Percentiles rank a stretch among this genome's conserved stretches.
Conservation (phyloP, 2,113 vertebrate genomes). For the Dermatemys mawii region DNA sequence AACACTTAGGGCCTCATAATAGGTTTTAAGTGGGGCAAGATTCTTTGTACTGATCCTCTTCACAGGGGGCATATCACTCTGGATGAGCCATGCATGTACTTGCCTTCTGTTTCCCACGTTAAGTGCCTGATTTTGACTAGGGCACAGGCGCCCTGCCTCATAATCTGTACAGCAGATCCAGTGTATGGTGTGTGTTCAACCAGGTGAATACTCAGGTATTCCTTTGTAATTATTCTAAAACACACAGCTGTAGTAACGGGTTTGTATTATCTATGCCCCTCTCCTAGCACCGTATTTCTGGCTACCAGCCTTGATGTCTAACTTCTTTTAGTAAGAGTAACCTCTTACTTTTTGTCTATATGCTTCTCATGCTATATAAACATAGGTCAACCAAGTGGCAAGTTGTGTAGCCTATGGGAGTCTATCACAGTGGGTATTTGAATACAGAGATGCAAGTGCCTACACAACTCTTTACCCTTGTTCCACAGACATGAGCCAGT, state of each 20-base stretch:
- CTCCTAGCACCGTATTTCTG: rapidly evolving
- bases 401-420: background rate
- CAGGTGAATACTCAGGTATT: rapidly evolving
- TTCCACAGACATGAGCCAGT: background rate
- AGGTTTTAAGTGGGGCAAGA: background rate
- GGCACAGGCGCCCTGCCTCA: rapidly evolving
- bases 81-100: rapidly evolving
- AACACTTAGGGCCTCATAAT: background rate
- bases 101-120: background rate
- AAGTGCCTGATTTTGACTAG: background rate
- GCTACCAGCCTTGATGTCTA: background rate
- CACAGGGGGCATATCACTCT: too few species aligned
- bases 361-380: background rate
- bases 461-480: background rate
- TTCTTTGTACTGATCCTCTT: background rate
- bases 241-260: rapidly evolving
- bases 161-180: rapidly evolving
- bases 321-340: too few species aligned
- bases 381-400: background rate
- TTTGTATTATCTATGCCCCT: rapidly evolving
- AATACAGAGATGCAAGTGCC: background rate
- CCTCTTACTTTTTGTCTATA: background rate
- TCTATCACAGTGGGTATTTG: background rate
- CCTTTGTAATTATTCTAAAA: background rate
- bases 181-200: rapidly evolving